phyloP scores from a whole-genome alignment of 2,888 invertebrate species.

The Oligia strigilis region DNA sequence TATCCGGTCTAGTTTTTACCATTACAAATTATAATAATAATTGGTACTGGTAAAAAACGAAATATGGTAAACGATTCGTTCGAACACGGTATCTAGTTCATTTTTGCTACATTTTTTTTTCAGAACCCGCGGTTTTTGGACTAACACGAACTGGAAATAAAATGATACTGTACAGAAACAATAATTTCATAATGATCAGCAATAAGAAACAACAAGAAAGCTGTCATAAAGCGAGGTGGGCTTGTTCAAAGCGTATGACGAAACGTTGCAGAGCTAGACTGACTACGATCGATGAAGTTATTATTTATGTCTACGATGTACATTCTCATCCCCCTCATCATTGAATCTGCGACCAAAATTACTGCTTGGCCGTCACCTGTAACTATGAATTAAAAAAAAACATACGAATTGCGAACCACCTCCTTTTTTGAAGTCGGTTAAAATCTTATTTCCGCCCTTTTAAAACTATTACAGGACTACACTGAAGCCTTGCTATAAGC shows the following conservation, averaged over 20 bases:
- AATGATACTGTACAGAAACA: constrained; percentile 34
- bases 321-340: constrained; percentile 2
- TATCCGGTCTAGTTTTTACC: too few species aligned
- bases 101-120: background rate
- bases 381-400: background rate
- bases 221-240: constrained; percentile 19
- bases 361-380: background rate
- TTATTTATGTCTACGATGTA: constrained; percentile 2
- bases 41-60: too few species aligned
- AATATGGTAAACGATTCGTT: too few species aligned
- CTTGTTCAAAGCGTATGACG: constrained; percentile 27
- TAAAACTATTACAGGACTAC: background rate
- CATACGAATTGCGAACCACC: too few species aligned
- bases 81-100: too few species aligned
- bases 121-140: constrained; percentile 17
- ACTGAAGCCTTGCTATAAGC: too few species aligned
- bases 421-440: too few species aligned
- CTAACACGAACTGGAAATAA: constrained; percentile 22
- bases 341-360: background rate
- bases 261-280: constrained; percentile 32
- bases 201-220: background rate
- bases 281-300: constrained; percentile 17
- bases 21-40: too few species aligned
- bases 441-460: background rate
- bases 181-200: constrained; percentile 21